Conservation (phyloP, 2,888 invertebrate species). For the Camptogramma bilineatum region DNA sequence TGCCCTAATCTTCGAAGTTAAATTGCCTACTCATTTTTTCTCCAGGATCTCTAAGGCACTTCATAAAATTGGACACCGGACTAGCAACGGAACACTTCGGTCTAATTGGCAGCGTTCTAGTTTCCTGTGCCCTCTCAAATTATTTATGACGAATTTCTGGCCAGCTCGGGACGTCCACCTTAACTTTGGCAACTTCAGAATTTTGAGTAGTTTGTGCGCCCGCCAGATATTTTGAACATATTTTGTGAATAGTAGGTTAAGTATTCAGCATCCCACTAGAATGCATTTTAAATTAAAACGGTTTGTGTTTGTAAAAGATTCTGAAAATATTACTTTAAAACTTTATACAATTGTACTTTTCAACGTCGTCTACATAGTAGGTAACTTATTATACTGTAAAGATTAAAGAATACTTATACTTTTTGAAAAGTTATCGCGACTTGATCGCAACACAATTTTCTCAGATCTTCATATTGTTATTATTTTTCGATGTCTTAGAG, state of each 20-base stretch:
- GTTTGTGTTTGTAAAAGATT: not conserved
- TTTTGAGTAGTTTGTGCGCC: conserved; percentile 32
- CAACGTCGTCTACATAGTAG: too few relatives aligned
- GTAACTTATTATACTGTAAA: too few relatives aligned
- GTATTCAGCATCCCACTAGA: not conserved
- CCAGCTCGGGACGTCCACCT: conserved; percentile 34
- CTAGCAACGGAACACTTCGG: conserved; percentile 51
- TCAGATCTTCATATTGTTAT: too few relatives aligned
- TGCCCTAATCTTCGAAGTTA: conserved; percentile 39
- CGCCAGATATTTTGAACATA: conserved; percentile 13
- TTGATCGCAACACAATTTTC: too few relatives aligned
- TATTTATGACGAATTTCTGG: conserved; percentile 56
- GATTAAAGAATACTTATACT: too few relatives aligned
- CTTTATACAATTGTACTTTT: too few relatives aligned
- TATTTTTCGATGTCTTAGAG: too few relatives aligned
- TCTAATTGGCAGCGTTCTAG: conserved; percentile 63
- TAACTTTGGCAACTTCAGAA: conserved; percentile 38
- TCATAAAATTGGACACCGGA: conserved; percentile 49
- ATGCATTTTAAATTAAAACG: not conserved
- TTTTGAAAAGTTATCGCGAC: too few relatives aligned
- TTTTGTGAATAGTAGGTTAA: conserved; percentile 11
- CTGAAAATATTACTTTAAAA: too few relatives aligned
- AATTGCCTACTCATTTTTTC: conserved; percentile 45
- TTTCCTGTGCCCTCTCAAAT: conserved; percentile 54
- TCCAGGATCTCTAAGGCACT: conserved; percentile 46